Evolutionary conservation across 2,888 invertebrate species (phyloP), one percentile per base, ranked within the genome.

Genomic region (Noctua fimbriata): DNA sequence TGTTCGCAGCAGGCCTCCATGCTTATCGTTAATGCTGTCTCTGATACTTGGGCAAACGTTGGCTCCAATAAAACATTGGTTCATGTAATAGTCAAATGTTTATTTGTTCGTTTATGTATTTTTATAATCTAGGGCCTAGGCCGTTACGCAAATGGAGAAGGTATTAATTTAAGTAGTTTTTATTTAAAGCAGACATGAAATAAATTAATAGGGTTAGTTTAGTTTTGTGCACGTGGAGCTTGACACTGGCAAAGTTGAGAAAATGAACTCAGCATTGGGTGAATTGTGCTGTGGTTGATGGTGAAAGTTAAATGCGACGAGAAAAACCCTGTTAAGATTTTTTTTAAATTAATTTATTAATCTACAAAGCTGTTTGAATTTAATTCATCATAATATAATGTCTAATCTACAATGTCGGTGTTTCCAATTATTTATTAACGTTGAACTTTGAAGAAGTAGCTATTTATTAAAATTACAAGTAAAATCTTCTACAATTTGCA

Each of bases 1-100:
- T 81, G 85, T 81, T 84, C 76, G 67, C 80, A 47, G 76, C 82
- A 80, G 82, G 60, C 32, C 16, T 36, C 65, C 66, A 10, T 49
- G 65, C 75, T 84, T 87, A 84, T 32, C 63, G 69, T 44, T 76
- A 84, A 74, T 73, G 66, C 52, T 76, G 60, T n/a, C 67, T 71
- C 36, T 66, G 28, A 66, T 24, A n/a, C 69, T 87, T 79, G 66
- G 73, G 12, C 44, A 6, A 84, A 73, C 16, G 21, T 70, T 75
- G 69, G 75, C 32, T 41, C 32, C 18, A 82, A 47, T 55, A 21
- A 21, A 28, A 10, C 14, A 24, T 16, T 24, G 32, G 16, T 76
- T 60, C 81, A 81, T 81, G 32, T 70, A 73, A 65, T 32, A 47
- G 44, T 3, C 41, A 24, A n/a, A 66, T n/a, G 21, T 66, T 41